A percentile compares a stretch with the other conserved stretches of the same genome.
Evolutionary conservation across 2,113 vertebrate genomes (phyloP).

Genomic region (Plecturocebus donacophilus): DNA sequence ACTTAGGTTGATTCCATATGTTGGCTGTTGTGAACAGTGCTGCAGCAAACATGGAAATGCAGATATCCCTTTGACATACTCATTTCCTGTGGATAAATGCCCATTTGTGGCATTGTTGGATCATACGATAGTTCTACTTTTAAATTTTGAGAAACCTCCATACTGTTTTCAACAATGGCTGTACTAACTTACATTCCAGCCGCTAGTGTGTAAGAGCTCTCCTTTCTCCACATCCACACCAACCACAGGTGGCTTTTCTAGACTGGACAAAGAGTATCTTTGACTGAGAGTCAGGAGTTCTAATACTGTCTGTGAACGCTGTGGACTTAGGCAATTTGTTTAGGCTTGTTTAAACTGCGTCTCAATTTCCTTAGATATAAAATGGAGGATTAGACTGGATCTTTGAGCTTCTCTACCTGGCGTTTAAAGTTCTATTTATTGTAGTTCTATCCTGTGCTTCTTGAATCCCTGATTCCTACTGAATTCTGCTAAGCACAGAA

Average conservation of each 20-base stretch:
- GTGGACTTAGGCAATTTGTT: not conserved
- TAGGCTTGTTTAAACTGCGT: not conserved
- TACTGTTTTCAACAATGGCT: not conserved
- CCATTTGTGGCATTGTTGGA: not conserved
- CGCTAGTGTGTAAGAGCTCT: not conserved
- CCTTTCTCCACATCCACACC: not conserved
- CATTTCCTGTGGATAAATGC: not conserved
- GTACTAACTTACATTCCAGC: not conserved
- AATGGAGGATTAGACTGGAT: not conserved
- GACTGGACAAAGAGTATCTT: not conserved
- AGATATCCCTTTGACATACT: not conserved
- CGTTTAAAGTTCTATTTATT: not conserved
- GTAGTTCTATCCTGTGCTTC: not conserved
- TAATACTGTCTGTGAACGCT: not conserved
- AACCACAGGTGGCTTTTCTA: not conserved
- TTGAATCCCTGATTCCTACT: not conserved
- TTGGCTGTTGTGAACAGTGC: not conserved
- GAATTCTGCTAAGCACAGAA: not conserved
- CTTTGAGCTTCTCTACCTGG: not conserved
- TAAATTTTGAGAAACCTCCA: not conserved
- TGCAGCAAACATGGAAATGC: not conserved
- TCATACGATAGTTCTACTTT: not conserved
- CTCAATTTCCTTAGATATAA: not conserved
- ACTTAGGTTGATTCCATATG: not conserved
- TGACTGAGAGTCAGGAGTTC: not conserved